phyloP scores from a whole-genome alignment of 2,113 vertebrate species.

The Entelurus aequoreus region DNA sequence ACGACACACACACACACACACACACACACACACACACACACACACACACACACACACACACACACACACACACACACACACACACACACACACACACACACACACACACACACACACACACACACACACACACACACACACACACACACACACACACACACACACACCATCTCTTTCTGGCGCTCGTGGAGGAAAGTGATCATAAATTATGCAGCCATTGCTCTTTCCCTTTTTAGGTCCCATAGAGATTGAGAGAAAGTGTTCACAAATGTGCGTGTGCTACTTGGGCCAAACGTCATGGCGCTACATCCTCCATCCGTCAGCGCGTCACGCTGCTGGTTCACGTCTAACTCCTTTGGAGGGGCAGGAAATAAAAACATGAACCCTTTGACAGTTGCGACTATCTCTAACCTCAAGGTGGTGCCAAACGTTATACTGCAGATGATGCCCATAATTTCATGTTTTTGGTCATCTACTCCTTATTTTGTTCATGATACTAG shows the following conservation, averaged over 20 bases:
- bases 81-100: conserved; percentile 11
- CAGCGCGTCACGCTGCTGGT: conserved; percentile 18
- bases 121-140: conserved; percentile 9
- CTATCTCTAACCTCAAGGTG: conserved; percentile 8
- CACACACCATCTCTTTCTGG: conserved; percentile 29
- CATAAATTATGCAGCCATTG: conserved; percentile 71
- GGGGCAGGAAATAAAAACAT: not conserved
- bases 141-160: conserved; percentile 17
- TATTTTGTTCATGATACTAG: too few species aligned
- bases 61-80: conserved; percentile 16
- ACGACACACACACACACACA: conserved; percentile 8
- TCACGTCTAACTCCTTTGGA: conserved; percentile 4
- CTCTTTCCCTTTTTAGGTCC: conserved; percentile 41
- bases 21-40: conserved; percentile 17
- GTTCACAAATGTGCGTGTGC: conserved; percentile 25
- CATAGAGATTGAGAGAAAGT: conserved; percentile 15
- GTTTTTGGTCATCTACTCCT: too few species aligned
- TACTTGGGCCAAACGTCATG: not conserved
- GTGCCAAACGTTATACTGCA: too few species aligned
- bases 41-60: conserved; percentile 11
- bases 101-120: conserved; percentile 15
- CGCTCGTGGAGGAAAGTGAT: conserved; percentile 53
- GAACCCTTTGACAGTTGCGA: too few species aligned
- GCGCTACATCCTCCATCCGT: conserved; percentile 14
- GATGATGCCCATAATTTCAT: too few species aligned